Conservation (phyloP, 2,797 vertebrate species). For the Rhabdomys pumilio region DNA sequence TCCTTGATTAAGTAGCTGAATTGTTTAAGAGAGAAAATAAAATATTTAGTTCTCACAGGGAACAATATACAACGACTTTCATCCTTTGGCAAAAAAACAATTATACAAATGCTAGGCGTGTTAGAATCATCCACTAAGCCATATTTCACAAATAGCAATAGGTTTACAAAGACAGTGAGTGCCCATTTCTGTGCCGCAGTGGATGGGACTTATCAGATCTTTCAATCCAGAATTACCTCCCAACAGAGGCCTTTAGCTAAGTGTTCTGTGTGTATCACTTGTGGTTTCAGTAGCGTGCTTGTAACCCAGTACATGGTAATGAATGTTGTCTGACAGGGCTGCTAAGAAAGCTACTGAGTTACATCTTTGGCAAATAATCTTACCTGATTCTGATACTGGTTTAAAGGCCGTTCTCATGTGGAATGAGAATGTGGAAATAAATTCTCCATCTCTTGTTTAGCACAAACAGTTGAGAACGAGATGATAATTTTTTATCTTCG, state of each 20-base stretch:
- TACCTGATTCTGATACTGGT: background rate
- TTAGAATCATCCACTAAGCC: conserved; percentile 28
- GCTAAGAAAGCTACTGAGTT: conserved; percentile 43
- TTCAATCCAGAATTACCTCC: conserved; percentile 32
- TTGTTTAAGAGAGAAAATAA: conserved; percentile 50
- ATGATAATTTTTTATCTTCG: conserved; percentile 25
- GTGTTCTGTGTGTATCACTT: background rate
- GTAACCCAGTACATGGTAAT: background rate
- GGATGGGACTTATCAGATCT: background rate
- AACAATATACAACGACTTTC: conserved; percentile 26
- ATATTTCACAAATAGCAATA: conserved; percentile 21
- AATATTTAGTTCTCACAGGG: background rate
- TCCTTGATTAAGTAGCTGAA: conserved; percentile 38
- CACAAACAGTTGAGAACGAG: conserved; percentile 11
- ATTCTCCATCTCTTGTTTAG: conserved; percentile 58
- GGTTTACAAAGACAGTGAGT: background rate
- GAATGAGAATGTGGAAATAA: background rate
- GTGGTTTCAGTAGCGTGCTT: no score
- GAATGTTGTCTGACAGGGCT: background rate
- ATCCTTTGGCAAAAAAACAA: conserved; percentile 54
- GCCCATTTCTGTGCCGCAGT: background rate
- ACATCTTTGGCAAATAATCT: conserved; percentile 28
- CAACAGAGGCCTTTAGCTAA: conserved; percentile 1
- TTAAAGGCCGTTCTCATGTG: background rate
- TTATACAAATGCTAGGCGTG: background rate